Conservation (phyloP, 2,888 invertebrate genomes). For the Crioceris asparagi region DNA sequence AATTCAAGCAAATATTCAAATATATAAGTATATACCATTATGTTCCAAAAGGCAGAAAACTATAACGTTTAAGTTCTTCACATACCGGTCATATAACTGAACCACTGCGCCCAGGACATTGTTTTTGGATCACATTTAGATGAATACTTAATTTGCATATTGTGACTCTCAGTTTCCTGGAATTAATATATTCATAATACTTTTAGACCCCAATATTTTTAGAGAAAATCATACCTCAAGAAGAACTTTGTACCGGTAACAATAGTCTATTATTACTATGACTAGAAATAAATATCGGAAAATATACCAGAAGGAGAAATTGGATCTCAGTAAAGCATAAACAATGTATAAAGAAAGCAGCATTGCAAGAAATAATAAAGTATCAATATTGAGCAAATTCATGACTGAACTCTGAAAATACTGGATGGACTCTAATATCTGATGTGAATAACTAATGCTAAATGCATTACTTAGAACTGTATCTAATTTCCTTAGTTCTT, state of each 20-base stretch:
- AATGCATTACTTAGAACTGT: constrained; percentile 19
- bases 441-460: constrained; percentile 11
- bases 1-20: neutral
- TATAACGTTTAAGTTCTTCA: too few relatives aligned
- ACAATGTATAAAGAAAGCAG: constrained; percentile 13
- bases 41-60: too few relatives aligned
- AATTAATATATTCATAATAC: constrained; percentile 3
- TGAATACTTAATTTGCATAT: constrained; percentile 17
- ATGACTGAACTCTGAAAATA: constrained; percentile 13
- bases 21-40: neutral
- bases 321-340: constrained; percentile 17
- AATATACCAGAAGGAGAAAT: constrained; percentile 18
- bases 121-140: constrained; percentile 16
- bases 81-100: too few relatives aligned
- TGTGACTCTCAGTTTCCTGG: constrained; percentile 22
- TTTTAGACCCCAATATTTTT: neutral
- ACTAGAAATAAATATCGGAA: constrained; percentile 17
- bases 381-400: constrained; percentile 13
- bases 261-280: constrained; percentile 19
- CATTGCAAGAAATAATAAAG: constrained; percentile 13
- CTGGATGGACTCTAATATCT: constrained; percentile 12
- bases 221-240: constrained; percentile 16
- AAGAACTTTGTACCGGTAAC: constrained; percentile 16
- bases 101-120: constrained; percentile 20
- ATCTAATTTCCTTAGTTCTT: constrained; percentile 19